Percentiles rank a stretch among this genome's conserved stretches.
phyloP scores from a whole-genome alignment of 2,113 vertebrate genomes.

The Pachycephala philippinensis region DNA sequence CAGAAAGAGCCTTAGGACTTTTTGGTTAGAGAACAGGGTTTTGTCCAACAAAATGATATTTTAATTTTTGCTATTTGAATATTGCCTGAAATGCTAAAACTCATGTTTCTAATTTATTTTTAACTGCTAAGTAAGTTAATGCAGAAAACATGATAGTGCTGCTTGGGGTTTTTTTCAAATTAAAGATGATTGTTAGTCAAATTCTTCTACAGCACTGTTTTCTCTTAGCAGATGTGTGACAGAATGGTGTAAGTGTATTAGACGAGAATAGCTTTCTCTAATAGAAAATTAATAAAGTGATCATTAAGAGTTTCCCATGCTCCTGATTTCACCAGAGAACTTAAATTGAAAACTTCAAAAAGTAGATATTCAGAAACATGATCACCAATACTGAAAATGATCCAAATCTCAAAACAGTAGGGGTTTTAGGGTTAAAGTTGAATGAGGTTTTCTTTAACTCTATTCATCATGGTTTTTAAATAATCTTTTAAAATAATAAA shows the following conservation, averaged over 20 bases:
- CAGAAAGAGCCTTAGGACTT: constrained; percentile 33
- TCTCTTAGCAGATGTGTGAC: not conserved
- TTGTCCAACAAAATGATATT: constrained; percentile 44
- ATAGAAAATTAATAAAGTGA: not conserved
- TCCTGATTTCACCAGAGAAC: not conserved
- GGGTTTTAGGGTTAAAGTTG: not conserved
- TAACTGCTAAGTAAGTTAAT: not conserved
- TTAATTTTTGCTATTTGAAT: constrained; percentile 36
- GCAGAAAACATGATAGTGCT: not conserved
- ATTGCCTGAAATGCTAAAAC: not conserved
- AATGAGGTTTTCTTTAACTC: not conserved
- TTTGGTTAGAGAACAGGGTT: not conserved
- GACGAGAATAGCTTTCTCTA: not conserved
- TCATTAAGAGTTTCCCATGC: not conserved
- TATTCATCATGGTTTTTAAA: not conserved
- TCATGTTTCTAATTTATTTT: not conserved
- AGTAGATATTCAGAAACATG: not conserved
- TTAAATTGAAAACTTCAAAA: not conserved
- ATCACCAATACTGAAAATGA: not conserved
- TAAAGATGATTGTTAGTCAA: not conserved
- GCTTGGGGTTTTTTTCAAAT: not conserved
- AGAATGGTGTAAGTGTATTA: not conserved
- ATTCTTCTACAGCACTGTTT: not conserved
- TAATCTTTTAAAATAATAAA: not conserved
- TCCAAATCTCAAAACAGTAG: not conserved